These are phyloP conservation scores for Alouatta palliata DNA, from an alignment of 2,113 vertebrate genomes.

Conservation along the genomic window DNA sequence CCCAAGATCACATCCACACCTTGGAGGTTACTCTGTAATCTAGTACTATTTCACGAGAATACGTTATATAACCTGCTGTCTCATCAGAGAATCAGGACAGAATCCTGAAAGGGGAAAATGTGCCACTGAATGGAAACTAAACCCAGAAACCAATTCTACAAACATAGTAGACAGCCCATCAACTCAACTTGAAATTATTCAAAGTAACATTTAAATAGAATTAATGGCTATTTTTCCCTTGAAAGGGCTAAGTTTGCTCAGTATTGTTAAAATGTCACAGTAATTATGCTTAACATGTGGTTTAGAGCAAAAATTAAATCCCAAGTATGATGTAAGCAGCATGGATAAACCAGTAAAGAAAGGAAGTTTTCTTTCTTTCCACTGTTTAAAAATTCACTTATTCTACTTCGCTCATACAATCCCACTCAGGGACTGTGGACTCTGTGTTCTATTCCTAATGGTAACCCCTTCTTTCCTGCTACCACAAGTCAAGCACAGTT, in stretches of 20 bases:
- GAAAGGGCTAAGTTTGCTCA: neutral
- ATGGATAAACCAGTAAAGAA: neutral
- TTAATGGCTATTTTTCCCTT: neutral
- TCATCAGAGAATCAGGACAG: neutral
- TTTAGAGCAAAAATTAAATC: constrained; percentile 26
- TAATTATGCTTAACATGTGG: neutral
- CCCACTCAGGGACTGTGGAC: neutral
- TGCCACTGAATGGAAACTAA: neutral
- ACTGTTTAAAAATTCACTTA: neutral
- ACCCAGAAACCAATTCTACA: neutral
- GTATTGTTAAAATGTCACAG: neutral
- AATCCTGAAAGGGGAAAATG: neutral
- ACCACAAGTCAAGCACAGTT: neutral
- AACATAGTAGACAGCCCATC: neutral
- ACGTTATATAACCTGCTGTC: neutral
- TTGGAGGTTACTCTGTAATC: neutral
- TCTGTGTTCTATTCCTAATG: neutral
- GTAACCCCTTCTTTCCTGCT: neutral
- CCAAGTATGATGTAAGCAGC: neutral
- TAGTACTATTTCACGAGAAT: neutral
- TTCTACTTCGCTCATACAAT: neutral
- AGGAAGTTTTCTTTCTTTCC: neutral
- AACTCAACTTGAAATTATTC: neutral
- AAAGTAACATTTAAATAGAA: neutral
- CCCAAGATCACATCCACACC: neutral